These are phyloP conservation scores for Trachurus trachurus DNA, from an alignment of 2,797 vertebrate genomes.

Conservation along the genomic window DNA sequence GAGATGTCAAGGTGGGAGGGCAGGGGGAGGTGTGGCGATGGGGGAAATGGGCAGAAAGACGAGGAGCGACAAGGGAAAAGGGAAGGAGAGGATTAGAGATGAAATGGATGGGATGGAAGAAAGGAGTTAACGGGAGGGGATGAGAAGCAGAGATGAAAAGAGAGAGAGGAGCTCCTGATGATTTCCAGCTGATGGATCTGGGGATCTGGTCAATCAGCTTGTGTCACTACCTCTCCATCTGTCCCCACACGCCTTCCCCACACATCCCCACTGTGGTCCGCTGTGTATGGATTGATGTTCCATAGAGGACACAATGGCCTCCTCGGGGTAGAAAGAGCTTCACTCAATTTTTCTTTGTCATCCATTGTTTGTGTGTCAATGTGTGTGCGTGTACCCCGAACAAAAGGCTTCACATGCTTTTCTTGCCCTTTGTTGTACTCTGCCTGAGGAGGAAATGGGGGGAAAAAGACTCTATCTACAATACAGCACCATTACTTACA, in stretches of 20 bases:
- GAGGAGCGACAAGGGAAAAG: neutral
- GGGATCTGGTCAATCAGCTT: conserved; percentile 39
- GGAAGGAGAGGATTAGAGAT: conserved; percentile 29
- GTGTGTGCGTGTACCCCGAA: neutral
- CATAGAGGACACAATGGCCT: conserved; percentile 33
- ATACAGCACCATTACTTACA: neutral
- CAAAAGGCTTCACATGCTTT: conserved; percentile 19
- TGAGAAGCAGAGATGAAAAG: conserved; percentile 4
- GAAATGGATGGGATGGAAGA: conserved; percentile 29
- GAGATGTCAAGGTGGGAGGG: neutral
- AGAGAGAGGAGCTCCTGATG: conserved; percentile 19
- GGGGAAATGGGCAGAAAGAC: neutral
- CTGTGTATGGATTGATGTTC: conserved; percentile 40
- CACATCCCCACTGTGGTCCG: conserved; percentile 18
- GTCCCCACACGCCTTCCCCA: neutral
- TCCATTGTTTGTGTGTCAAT: conserved; percentile 3
- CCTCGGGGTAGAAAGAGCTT: conserved; percentile 19
- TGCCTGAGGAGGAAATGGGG: neutral
- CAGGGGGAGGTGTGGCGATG: neutral
- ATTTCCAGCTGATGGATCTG: conserved; percentile 57
- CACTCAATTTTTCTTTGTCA: conserved; percentile 42
- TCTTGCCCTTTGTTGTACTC: neutral
- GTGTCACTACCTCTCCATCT: conserved; percentile 1
- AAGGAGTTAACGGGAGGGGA: conserved; percentile 3
- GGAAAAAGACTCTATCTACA: neutral